Base-by-base conservation (phyloP, 1,140 invertebrate genomes). In the Brachionus manjavacas region DNA sequence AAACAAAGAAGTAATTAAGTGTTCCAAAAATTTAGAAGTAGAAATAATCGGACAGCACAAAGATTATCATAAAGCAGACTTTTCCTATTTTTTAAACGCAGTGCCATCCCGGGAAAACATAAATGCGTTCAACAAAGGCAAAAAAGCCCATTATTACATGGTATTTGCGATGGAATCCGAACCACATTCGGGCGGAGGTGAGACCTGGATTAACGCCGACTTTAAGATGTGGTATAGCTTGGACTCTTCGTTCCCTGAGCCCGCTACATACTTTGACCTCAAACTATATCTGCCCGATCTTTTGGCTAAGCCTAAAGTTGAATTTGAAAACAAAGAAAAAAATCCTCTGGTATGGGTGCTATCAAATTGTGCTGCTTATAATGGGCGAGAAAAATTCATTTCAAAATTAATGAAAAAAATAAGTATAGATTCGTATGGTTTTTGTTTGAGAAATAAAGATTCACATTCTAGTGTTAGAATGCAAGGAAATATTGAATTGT, bases 381-480 rank as follows among this genome's bases (percentile, higher is more conserved):
- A 84, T 60, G 43, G 25, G 0, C 7, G 83, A 14, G 43, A 72
- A 72, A 72, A 66, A 52, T 76, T 84, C 4, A 28, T 84, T 6
- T 39, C 76, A 25, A 74, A 84, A 76, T 74, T 84, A 41, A 84
- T 84, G 83, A 84, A 84, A 49, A 31, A 76, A 28, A 72, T 84
- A n/a, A 28, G 39, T 14, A 35, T 84, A 20, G 83, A 84, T 16
- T 72, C 66, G 3, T 84, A 55, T 55, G 83, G 83, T 23, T 60
- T 20, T 74, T 84, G 83, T 28, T 52, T 84, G 16, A 68, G 52
- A 23, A 84, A 84, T 85, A 89, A 88, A 85, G 49, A 80, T 86
- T 39, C 74, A 6, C 55, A 83, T 83, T 41, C 55, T 12, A 68
- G 60, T 39, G 16, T 46, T 16, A 11, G 83, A 41, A 49, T 66